Evolutionary conservation across 2,113 vertebrate genomes (phyloP).

Genomic region (Alces alces): DNA sequence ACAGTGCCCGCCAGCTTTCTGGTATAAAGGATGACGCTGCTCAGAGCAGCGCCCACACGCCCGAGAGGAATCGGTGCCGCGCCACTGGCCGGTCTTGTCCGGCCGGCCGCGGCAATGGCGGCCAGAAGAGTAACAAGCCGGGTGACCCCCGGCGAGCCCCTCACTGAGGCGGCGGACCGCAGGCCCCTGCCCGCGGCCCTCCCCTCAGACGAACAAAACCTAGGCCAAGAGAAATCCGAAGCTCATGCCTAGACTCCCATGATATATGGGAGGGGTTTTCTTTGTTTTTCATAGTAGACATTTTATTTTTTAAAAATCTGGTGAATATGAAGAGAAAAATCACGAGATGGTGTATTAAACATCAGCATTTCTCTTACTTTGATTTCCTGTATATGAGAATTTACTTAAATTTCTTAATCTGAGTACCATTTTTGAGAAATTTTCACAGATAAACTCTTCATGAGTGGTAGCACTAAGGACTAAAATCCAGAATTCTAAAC

Average conservation of each 20-base stretch:
- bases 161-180: too few species aligned
- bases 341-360: not conserved
- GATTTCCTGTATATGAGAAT: not conserved
- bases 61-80: too few species aligned
- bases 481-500: not conserved
- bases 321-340: not conserved
- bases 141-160: too few species aligned
- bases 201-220: too few species aligned
- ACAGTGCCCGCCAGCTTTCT: too few species aligned
- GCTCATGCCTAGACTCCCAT: not conserved
- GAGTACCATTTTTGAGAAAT: not conserved
- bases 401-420: not conserved
- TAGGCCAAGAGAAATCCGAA: not conserved
- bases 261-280: not conserved
- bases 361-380: not conserved
- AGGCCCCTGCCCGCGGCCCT: too few species aligned
- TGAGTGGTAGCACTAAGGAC: not conserved
- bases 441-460: not conserved
- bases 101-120: too few species aligned
- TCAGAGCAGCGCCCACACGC: too few species aligned
- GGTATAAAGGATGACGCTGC: too few species aligned
- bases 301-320: not conserved
- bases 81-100: too few species aligned
- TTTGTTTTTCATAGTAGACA: not conserved
- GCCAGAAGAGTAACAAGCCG: too few species aligned